phyloP scores from a whole-genome alignment of 2,113 vertebrate species.

The Gorsachius goisagi region DNA sequence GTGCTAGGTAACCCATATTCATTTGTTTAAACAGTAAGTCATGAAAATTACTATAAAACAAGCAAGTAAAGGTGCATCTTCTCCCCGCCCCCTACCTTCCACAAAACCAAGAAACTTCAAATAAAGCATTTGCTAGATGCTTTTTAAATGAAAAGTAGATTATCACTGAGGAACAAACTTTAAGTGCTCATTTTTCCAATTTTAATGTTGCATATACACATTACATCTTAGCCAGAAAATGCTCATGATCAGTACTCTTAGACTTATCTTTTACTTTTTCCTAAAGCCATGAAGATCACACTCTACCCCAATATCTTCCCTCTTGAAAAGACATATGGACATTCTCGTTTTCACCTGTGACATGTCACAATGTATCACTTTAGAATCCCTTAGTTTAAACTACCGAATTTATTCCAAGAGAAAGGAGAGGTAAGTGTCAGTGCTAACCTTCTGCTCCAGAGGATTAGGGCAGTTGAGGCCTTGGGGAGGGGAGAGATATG shows the following conservation, averaged over 20 bases:
- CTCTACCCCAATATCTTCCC: not conserved
- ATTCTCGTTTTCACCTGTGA: not conserved
- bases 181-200: not conserved
- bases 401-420: not conserved
- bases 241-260: not conserved
- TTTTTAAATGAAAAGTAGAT: not conserved
- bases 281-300: not conserved
- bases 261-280: not conserved
- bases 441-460: not conserved
- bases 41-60: not conserved
- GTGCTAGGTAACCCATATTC: not conserved
- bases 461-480: not conserved
- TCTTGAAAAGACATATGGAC: not conserved
- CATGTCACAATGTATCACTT: not conserved
- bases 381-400: not conserved
- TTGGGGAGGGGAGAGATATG: not conserved
- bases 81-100: not conserved
- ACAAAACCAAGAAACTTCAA: not conserved
- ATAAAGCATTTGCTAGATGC: not conserved
- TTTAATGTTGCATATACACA: not conserved
- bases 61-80: not conserved
- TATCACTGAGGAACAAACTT: not conserved
- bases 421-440: not conserved
- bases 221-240: not conserved
- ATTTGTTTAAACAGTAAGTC: not conserved